Evolutionary conservation across 1,140 invertebrate genomes (phyloP), one percentile per base, ranked within the genome.

Genomic region (Lordiphosa mommai): DNA sequence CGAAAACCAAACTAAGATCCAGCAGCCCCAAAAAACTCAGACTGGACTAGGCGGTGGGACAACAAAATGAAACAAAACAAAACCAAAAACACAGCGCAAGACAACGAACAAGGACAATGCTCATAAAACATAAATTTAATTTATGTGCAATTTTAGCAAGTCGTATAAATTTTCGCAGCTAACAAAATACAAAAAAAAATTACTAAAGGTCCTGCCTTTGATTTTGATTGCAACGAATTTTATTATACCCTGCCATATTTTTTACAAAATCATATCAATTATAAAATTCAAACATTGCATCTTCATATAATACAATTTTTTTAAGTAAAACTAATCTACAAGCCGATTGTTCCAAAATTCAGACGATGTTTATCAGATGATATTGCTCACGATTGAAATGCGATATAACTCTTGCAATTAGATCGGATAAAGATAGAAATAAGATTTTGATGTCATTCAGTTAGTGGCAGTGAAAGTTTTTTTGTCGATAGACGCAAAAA

Each of bases 101-200:
- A 72, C 59, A 79, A 71, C 73, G 76, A 53, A 53, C 64, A 60
- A 71, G 63, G 72, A 82, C 79, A 72, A 69, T 60, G 79, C 68
- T 84, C 77, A 84, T 84, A 84, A 84, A 84, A 84, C 77, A 84
- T 85, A 84, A 84, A 84, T 84, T 84, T 84, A 84, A 84, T 84
- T 84, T 84, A 84, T 84, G 77, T 84, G 77, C 77, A 84, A 84
- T 84, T 84, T 84, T 85, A 85, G 77, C 77, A 84, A 84, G 72
- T 85, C 77, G 79, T 85, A 84, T 84, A 84, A 85, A 84, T 84
- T 85, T 72, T 72, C 52, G 53, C 63, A 73, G 53, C 66, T 57
- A 50, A 77, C 34, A 66, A 57, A 70, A 61, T 34, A 65, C 51
- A 51, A 57, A 53, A 49, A 29, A 51, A 23, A 61, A 49, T 27